Conservation (phyloP, 2,113 vertebrate species). For the Excalfactoria chinensis region DNA sequence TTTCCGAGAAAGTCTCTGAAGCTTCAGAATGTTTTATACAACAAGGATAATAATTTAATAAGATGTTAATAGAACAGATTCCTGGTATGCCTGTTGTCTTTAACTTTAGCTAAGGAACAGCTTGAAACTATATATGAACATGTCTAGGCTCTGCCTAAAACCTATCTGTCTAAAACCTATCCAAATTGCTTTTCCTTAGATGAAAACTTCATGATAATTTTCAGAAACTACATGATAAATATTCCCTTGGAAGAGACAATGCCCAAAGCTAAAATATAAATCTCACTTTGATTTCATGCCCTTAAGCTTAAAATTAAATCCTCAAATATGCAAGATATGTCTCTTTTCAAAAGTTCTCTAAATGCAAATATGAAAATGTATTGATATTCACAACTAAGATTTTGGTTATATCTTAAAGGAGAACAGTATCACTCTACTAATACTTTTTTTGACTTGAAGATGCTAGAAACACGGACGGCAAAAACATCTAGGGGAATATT, state of each 20-base stretch:
- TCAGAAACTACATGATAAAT: background rate
- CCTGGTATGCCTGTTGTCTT: background rate
- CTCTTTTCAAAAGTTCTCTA: background rate
- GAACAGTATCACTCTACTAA: background rate
- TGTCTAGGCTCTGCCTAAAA: background rate
- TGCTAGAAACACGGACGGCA: background rate
- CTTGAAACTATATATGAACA: background rate
- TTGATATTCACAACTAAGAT: background rate
- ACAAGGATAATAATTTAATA: background rate
- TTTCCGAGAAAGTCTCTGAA: background rate
- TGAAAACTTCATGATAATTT: background rate
- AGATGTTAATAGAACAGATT: background rate
- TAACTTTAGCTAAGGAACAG: background rate
- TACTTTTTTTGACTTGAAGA: background rate
- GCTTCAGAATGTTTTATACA: background rate
- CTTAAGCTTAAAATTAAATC: background rate
- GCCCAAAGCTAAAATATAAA: background rate
- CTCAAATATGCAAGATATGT: background rate
- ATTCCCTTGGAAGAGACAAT: background rate
- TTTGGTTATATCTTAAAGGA: background rate
- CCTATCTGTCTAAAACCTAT: background rate
- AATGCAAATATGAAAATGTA: background rate
- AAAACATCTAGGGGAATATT: background rate
- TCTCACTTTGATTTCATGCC: background rate
- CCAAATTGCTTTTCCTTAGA: background rate